Evolutionary conservation across 2,113 vertebrate species (phyloP).

Genomic region (Atractosteus spatula): DNA sequence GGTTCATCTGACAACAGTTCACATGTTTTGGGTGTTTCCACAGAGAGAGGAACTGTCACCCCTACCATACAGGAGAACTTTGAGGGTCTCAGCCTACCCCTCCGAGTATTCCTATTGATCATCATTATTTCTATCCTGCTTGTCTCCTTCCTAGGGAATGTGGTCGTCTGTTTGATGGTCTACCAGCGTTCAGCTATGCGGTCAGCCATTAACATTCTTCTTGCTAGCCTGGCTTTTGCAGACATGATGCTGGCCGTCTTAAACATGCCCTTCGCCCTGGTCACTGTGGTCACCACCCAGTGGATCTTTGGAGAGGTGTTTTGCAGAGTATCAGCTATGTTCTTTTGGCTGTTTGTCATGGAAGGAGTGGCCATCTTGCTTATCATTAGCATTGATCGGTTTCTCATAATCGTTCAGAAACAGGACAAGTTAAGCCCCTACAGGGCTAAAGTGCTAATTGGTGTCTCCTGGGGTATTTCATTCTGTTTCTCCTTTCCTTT

Average conservation of each 20-base stretch:
- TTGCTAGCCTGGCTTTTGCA: slow-evolving; percentile 92
- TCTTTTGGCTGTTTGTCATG: slow-evolving; percentile 93
- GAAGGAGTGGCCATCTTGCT: slow-evolving; percentile 91
- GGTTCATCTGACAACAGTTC: slow-evolving; percentile 44
- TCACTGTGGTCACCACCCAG: slow-evolving; percentile 80
- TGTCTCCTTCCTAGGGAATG: slow-evolving; percentile 87
- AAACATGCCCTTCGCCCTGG: slow-evolving; percentile 92
- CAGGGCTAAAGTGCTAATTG: slow-evolving; percentile 86
- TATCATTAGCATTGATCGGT: slow-evolving; percentile 95
- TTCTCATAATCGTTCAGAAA: slow-evolving; percentile 95
- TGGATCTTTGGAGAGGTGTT: slow-evolving; percentile 92
- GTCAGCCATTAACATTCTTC: slow-evolving; percentile 96
- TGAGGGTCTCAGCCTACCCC: slow-evolving; percentile 73
- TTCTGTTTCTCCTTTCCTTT: slow-evolving; percentile 86
- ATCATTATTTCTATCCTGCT: slow-evolving; percentile 82
- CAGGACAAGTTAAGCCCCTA: slow-evolving; percentile 92
- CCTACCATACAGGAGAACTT: slow-evolving; percentile 53
- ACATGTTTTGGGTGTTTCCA: slow-evolving; percentile 49
- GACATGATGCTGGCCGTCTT: slow-evolving; percentile 93
- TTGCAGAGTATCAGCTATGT: slow-evolving; percentile 90
- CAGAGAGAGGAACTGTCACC: slow-evolving; percentile 51
- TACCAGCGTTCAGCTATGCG: slow-evolving; percentile 97
- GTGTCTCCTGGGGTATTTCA: slow-evolving; percentile 81
- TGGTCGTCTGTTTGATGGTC: slow-evolving; percentile 97
- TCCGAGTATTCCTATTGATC: slow-evolving; percentile 86